Base-by-base conservation (phyloP, 2,113 vertebrate genomes). In the Perccottus glenii region DNA sequence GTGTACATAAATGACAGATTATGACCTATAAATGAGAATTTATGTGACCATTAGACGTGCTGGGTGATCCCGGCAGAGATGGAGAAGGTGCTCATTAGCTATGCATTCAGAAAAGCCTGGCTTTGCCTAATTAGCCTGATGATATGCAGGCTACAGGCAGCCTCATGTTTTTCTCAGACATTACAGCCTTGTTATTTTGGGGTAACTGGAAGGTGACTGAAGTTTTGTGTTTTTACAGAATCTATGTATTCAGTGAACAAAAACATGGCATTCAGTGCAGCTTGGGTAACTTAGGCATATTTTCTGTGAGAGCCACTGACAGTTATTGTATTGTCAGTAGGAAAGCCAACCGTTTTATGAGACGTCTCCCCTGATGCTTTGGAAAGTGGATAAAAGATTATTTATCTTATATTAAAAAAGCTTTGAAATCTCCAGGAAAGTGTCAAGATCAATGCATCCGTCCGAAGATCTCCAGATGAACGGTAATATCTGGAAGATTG, bases 1-100 rank as follows among this genome's bases (percentile, higher is more conserved):
- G 78, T 87, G 83, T 91, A 90, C 89, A 90, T 91, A 91, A 90
- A 90, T 92, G 90, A 91, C 82, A 87, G 91, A 93, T 93, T 92
- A 93, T 90, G 90, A 93, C 89, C 91, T 90, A 92, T 93, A 92
- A 93, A 93, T 91, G 90, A 85, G 87, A 92, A 93, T 93, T 93
- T 93, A 93, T 93, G 92, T 91, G 92, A 84, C 88, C 84, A 91
- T 92, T 93, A 91, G 86, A 89, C 60, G 90, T 91, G 89, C 69
- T 68, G 80, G 88, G 83, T 88, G 91, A 93, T 90, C 83, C 85
- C 65, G 65, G 72, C 81, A 81, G 85, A 88, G 85, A 91, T 75
- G 77, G 87, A 82, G 74, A 87, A 84, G 73, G 69, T 15, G 48
- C 85, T 92, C 88, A 89, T 93, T 93, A 92, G 81, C 78, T 75